A percentile compares a stretch with the other conserved stretches of the same genome.
These are phyloP conservation scores for Cladopsammia gracilis DNA, from an alignment of 64 coral and sea anemone genomes.

Conservation along the genomic window DNA sequence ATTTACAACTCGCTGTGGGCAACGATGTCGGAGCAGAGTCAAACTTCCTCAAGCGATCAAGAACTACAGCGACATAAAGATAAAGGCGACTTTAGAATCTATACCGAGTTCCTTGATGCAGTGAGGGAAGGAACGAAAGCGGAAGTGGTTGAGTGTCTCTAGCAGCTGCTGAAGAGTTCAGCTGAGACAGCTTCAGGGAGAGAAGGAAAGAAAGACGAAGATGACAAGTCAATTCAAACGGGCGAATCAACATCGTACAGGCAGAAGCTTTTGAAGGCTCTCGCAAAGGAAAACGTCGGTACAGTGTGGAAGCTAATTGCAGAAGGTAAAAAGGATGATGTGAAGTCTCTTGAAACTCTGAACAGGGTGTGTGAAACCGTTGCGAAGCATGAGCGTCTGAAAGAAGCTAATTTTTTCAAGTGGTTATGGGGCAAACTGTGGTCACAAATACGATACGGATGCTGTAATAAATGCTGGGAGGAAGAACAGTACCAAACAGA, in stretches of 20 bases:
- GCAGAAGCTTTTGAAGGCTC: neutral
- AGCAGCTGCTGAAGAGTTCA: neutral
- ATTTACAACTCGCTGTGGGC: too few relatives aligned
- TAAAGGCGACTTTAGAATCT: neutral
- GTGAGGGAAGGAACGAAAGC: neutral
- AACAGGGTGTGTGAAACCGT: neutral
- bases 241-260: neutral
- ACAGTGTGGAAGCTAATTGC: neutral
- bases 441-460: neutral
- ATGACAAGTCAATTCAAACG: neutral
- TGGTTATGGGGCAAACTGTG: neutral
- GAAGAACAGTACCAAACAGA: neutral
- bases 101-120: neutral
- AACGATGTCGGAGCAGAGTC: too few relatives aligned
- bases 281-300: neutral
- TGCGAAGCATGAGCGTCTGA: neutral
- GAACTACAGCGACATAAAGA: neutral
- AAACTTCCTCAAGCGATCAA: too few relatives aligned
- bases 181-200: neutral
- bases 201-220: neutral
- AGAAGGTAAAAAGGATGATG: neutral
- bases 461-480: too few relatives aligned
- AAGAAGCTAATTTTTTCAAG: neutral
- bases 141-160: neutral
- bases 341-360: neutral